phyloP scores from a whole-genome alignment of 2,888 invertebrate species.

The Laspeyria flexula region DNA sequence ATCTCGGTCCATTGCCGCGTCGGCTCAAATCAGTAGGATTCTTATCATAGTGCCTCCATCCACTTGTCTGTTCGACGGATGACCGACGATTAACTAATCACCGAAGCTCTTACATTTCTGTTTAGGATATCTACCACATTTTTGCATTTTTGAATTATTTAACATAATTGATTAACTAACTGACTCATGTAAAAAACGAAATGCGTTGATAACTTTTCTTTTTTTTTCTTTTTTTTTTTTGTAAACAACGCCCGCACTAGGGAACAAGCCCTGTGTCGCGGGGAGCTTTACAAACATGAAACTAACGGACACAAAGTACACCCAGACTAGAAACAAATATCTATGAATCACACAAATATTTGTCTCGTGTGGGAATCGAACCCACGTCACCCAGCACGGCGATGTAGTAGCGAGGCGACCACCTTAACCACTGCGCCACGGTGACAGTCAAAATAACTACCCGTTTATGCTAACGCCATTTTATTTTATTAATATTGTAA shows the following conservation, averaged over 20 bases:
- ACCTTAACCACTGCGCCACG: too few species aligned
- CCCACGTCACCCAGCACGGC: too few species aligned
- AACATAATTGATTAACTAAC: slow-evolving; percentile 5
- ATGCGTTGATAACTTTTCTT: neutral
- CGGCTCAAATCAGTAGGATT: slow-evolving; percentile 63
- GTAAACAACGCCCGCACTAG: too few species aligned
- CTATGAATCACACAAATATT: too few species aligned
- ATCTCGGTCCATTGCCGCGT: slow-evolving; percentile 54
- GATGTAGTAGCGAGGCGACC: too few species aligned
- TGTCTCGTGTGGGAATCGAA: too few species aligned
- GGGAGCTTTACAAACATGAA: too few species aligned
- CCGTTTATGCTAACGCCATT: neutral
- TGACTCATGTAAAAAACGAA: neutral
- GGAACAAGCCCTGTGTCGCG: too few species aligned
- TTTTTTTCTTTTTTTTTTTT: too few species aligned
- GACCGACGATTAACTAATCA: slow-evolving; percentile 61
- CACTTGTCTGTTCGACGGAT: slow-evolving; percentile 59
- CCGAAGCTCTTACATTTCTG: slow-evolving; percentile 49
- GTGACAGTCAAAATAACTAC: too few species aligned
- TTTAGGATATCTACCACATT: slow-evolving; percentile 35
- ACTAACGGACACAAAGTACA: too few species aligned
- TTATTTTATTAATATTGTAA: neutral
- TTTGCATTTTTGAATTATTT: slow-evolving; percentile 21
- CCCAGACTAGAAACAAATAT: too few species aligned
- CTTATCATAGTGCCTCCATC: slow-evolving; percentile 59